Evolutionary conservation across 2,888 invertebrate genomes (phyloP), one percentile per base, ranked within the genome.

Genomic region (Bombylius major): DNA sequence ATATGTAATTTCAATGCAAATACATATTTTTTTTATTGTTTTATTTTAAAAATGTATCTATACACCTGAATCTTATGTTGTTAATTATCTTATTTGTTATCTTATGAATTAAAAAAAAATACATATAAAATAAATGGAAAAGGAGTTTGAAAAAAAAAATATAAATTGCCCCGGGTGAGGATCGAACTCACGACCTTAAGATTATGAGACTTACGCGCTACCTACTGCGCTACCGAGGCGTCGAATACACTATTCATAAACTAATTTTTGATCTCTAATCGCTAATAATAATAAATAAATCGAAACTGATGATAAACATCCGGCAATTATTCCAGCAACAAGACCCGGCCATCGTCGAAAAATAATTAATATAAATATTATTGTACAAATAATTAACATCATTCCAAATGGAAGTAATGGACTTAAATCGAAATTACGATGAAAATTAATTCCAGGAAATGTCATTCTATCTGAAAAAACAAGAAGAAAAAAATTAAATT

Each of bases 171-270:
- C 73, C 73, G 71, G 70, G 73, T 71, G 73, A 71, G 73, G 71
- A 71, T 73, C 73, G 73, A 73, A 73, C 73, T 71, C 73, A 71
- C 73, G 73, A 73, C 73, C 73, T 73, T 73, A 71, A 71, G 73
- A 73, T 73, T 73, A 73, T 71, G 71, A 73, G 73, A 71, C 73
- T 71, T 71, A 73, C 72, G 73, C 73, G 73, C 73, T 72, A 69
- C 70, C 72, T 69, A 66, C 70, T 72, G 71, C 72, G 70, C 70
- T 70, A 72, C 69, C 70, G 72, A 70, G 72, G 66, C 68, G 47
- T 39, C 32, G 3, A 31, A 31, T 13, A 13, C 23, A 23, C 47
- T 55, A 63, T 54, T 63, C 62, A 46, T 60, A 62, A 23, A 61
- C 58, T 13, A 59, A 12, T 32, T 53, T 56, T 14, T 61, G 59